Conservation (phyloP, 2,797 vertebrate genomes). For the Anabas testudineus region DNA sequence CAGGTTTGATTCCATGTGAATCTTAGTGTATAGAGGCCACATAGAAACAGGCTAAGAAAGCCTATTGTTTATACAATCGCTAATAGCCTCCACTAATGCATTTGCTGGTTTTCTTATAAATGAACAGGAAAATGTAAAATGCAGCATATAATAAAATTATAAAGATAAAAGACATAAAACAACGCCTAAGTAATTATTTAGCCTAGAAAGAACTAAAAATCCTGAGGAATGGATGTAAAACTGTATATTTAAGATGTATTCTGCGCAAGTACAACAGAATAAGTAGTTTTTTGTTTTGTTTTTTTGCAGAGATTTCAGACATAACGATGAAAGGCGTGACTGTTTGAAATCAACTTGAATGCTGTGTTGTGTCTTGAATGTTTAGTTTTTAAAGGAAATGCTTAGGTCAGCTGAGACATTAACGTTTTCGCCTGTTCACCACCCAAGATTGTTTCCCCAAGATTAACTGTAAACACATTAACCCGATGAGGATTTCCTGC, state of each 20-base stretch:
- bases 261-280: constrained; percentile 13
- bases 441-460: constrained; percentile 64
- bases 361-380: neutral
- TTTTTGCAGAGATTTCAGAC: neutral
- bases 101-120: neutral
- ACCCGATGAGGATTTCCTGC: constrained; percentile 66
- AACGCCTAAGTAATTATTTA: neutral
- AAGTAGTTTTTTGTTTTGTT: neutral
- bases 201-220: neutral
- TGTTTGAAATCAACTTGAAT: neutral
- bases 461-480: constrained; percentile 67
- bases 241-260: neutral
- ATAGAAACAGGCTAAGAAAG: neutral
- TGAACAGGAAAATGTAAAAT: neutral
- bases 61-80: neutral
- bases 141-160: neutral
- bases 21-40: neutral
- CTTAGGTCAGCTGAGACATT: constrained; percentile 15
- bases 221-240: too few species aligned
- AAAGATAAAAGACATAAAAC: neutral
- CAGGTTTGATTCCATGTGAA: neutral
- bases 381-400: constrained; percentile 38
- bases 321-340: constrained; percentile 3
- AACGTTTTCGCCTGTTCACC: constrained; percentile 42
- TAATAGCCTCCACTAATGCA: neutral